Conservation (phyloP, 1,140 invertebrate species). For the Orchesella cincta region DNA sequence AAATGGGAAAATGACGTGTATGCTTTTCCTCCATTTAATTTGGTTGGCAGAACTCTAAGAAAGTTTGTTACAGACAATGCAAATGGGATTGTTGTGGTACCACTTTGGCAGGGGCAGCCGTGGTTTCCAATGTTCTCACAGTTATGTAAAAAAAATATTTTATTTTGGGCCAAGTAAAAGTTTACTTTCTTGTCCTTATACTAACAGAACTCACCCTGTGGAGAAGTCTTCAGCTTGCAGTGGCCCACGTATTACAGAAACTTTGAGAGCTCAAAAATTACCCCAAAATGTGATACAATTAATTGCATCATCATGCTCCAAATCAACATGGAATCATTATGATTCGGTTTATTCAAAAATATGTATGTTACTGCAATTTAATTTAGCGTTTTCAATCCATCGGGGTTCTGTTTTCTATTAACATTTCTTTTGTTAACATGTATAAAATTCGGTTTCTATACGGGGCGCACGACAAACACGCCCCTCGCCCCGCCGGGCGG, state of each 20-base stretch:
- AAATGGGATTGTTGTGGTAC: conserved; percentile 14
- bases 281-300: background rate
- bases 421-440: no score
- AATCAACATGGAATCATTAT: conserved; percentile 17
- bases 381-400: no score
- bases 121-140: conserved; percentile 32
- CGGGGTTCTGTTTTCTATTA: no score
- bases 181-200: conserved; percentile 14
- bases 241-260: background rate
- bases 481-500: no score
- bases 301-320: background rate
- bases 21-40: conserved; percentile 29
- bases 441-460: no score
- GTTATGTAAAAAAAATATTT: background rate
- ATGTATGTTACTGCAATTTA: no score
- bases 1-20: background rate
- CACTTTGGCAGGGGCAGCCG: conserved; percentile 12
- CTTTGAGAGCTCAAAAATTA: background rate
- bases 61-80: conserved; percentile 5
- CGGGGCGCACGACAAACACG: no score
- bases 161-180: background rate
- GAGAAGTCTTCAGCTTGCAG: background rate
- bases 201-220: background rate
- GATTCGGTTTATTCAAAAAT: background rate
- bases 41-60: background rate